Evolutionary conservation across 1,140 invertebrate species (phyloP), one percentile per base, ranked within the genome.

Genomic region (Trialeurodes vaporariorum): DNA sequence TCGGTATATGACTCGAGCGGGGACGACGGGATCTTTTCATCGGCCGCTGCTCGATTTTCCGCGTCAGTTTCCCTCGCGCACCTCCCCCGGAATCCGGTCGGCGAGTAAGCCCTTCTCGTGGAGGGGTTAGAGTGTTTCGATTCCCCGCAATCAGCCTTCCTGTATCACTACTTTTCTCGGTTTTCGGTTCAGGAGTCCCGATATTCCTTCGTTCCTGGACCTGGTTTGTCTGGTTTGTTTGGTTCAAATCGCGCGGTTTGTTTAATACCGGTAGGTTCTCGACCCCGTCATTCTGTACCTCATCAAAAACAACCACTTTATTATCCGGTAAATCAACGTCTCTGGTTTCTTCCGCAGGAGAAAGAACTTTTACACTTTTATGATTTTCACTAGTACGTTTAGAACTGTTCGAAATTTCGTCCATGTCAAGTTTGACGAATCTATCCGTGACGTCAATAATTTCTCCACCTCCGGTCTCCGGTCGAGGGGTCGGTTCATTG

Each of bases 261-360:
- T 66, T 49, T 0, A 65, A 13, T 2, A 68, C 69, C 11, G 71
- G 73, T 0, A 60, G 59, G n/a, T 73, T 69, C 0, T n/a, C n/a
- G n/a, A n/a, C n/a, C n/a, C n/a, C n/a, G n/a, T n/a, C n/a, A n/a
- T n/a, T n/a, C n/a, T n/a, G n/a, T n/a, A n/a, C n/a, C n/a, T n/a
- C n/a, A n/a, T n/a, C n/a, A n/a, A n/a, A n/a, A n/a, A n/a, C n/a
- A n/a, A n/a, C n/a, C n/a, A n/a, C n/a, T n/a, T n/a, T n/a, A n/a
- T n/a, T n/a, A n/a, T n/a, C n/a, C n/a, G 73, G 73, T 22, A 74
- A 12, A 0, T 71, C 70, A 61, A 73, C 73, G 58, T 73, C 34
- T 49, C 17, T 49, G 5, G 5, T 49, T 17, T 49, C 5, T 49
- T 49, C 34, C 34, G 34, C 34, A 49, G 34, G 70, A 61, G 69